These are phyloP conservation scores for Euleptes europaea DNA, from an alignment of 2,113 vertebrate species.

Conservation along the genomic window DNA sequence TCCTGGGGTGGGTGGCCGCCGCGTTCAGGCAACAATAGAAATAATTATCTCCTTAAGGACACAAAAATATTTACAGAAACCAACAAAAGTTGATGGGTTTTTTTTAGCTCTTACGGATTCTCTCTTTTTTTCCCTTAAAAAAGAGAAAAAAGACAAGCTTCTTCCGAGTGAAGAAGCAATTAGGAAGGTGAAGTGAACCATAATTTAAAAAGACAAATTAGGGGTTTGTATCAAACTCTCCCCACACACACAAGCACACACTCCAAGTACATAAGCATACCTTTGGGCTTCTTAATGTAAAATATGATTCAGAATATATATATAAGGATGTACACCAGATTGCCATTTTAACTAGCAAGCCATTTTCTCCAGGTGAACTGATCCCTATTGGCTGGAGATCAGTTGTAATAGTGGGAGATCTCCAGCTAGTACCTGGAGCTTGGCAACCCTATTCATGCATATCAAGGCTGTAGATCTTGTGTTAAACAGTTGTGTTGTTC, in stretches of 20 bases:
- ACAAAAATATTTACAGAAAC: conserved; percentile 72
- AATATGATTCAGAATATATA: not conserved
- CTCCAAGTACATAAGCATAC: not conserved
- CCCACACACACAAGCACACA: conserved; percentile 17
- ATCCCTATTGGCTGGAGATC: too few relatives aligned
- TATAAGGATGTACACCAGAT: too few relatives aligned
- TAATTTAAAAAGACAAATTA: conserved; percentile 69
- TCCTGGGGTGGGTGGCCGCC: conserved; percentile 75
- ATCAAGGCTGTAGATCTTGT: too few relatives aligned
- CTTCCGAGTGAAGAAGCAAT: conserved; percentile 73
- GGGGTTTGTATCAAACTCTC: conserved; percentile 34
- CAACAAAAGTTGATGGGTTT: conserved; percentile 82
- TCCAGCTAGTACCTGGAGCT: too few relatives aligned
- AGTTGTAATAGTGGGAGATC: too few relatives aligned
- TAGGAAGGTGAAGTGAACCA: conserved; percentile 70
- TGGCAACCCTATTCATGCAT: too few relatives aligned
- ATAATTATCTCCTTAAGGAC: conserved; percentile 79
- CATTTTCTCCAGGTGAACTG: too few relatives aligned
- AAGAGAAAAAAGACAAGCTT: conserved; percentile 59
- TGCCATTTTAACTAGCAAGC: too few relatives aligned
- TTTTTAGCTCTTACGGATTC: conserved; percentile 69
- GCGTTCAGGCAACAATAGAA: conserved; percentile 76
- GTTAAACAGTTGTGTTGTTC: too few relatives aligned
- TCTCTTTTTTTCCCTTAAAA: not conserved
- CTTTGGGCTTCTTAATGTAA: not conserved